phyloP scores from a whole-genome alignment of 2,888 invertebrate genomes.

The Ischnus inquisitorius region DNA sequence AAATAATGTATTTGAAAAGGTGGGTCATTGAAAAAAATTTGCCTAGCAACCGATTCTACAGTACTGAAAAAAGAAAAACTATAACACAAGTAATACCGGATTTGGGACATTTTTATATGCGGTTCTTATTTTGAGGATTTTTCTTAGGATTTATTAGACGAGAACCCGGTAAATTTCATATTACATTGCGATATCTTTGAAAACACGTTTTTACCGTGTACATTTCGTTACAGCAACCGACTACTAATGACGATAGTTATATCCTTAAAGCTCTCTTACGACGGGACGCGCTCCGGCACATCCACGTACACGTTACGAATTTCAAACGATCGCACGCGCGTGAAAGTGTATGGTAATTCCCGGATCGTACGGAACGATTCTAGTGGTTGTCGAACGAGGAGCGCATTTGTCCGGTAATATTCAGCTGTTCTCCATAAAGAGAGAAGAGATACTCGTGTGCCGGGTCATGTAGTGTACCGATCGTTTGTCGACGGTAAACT shows the following conservation, averaged over 20 bases:
- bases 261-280: conserved; percentile 17
- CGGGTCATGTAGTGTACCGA: not conserved
- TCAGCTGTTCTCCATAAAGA: not conserved
- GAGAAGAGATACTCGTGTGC: not conserved
- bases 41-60: conserved; percentile 15
- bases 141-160: not conserved
- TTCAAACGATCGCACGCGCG: conserved; percentile 69
- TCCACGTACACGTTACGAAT: conserved; percentile 62
- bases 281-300: conserved; percentile 20
- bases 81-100: not conserved
- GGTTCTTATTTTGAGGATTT: too few relatives aligned
- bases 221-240: not conserved
- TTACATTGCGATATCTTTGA: not conserved
- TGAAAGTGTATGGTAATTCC: conserved; percentile 69
- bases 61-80: not conserved
- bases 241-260: not conserved
- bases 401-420: conserved; percentile 27
- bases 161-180: not conserved
- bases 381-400: conserved; percentile 45
- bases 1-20: not conserved
- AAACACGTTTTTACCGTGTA: not conserved
- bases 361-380: conserved; percentile 28
- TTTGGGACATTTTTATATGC: not conserved
- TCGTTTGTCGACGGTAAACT: conserved; percentile 33
- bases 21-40: not conserved